Conservation (phyloP, 2,888 invertebrate species). For the Trisateles emortualis region DNA sequence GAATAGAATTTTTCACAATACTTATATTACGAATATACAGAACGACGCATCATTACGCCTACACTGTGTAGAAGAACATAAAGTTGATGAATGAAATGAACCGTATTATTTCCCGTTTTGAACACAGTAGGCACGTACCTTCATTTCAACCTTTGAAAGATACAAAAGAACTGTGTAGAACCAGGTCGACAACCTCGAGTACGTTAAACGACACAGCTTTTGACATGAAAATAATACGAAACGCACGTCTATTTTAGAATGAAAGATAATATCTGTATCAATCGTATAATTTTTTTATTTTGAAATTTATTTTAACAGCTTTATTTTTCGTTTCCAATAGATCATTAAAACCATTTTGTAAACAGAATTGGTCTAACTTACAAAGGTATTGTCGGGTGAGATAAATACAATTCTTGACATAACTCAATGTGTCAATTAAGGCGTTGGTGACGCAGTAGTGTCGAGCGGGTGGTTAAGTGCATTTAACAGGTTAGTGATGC, state of each 20-base stretch:
- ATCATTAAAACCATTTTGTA: no score
- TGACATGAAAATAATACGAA: conserved; percentile 39
- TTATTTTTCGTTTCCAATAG: neutral
- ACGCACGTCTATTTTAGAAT: conserved; percentile 32
- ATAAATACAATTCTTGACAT: conserved; percentile 7
- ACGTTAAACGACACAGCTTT: conserved; percentile 68
- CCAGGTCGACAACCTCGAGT: conserved; percentile 75
- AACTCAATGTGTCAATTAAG: conserved; percentile 13
- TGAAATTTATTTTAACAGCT: conserved; percentile 2
- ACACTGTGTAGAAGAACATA: conserved; percentile 38
- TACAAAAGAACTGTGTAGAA: conserved; percentile 66
- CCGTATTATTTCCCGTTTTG: conserved; percentile 84
- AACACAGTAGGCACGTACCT: conserved; percentile 73
- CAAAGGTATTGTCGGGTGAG: no score
- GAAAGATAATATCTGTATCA: conserved; percentile 21
- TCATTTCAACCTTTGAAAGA: conserved; percentile 73
- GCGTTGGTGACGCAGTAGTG: conserved; percentile 21
- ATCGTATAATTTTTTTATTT: conserved; percentile 21
- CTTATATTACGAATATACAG: conserved; percentile 3
- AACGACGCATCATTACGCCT: conserved; percentile 36
- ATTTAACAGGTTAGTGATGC: conserved; percentile 39
- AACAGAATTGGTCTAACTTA: no score
- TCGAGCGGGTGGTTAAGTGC: conserved; percentile 28
- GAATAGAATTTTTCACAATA: conserved; percentile 17
- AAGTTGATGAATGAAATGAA: conserved; percentile 72